Percentiles rank a stretch among this genome's conserved stretches.
Conservation (phyloP, 2,113 vertebrate species). For the Rhizomys pruinosus region DNA sequence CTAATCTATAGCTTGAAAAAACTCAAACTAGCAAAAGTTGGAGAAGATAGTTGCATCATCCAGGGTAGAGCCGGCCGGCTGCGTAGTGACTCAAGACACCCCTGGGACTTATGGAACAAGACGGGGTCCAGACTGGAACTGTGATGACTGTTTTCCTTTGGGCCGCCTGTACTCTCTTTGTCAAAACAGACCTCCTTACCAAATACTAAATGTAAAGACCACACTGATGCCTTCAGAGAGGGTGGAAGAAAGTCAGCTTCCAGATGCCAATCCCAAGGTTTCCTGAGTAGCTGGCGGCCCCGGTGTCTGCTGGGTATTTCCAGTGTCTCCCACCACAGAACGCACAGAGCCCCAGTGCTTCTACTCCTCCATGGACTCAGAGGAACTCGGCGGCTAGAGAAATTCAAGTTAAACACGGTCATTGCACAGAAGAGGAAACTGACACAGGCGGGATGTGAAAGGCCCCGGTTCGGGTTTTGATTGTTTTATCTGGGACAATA, state of each 20-base stretch:
- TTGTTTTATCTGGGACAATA: neutral
- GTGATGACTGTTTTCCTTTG: neutral
- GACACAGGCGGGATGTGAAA: neutral
- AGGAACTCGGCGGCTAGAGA: neutral
- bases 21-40: neutral
- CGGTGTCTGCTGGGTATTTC: neutral
- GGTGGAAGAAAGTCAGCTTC: neutral
- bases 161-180: neutral
- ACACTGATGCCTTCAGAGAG: neutral
- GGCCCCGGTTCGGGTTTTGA: neutral
- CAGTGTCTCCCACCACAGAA: neutral
- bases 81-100: neutral
- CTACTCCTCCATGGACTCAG: neutral
- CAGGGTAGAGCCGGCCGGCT: neutral
- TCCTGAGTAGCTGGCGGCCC: no score
- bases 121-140: accelerated
- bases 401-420: neutral
- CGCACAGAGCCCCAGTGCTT: neutral
- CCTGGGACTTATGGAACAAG: neutral
- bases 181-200: neutral
- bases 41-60: neutral
- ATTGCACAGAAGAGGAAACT: neutral
- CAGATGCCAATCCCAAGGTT: neutral
- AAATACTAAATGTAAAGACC: neutral
- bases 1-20: neutral